Percentiles rank a stretch among this genome's conserved stretches.
Evolutionary conservation across 1,140 invertebrate species (phyloP).

Genomic region (Bombus pyrosoma): DNA sequence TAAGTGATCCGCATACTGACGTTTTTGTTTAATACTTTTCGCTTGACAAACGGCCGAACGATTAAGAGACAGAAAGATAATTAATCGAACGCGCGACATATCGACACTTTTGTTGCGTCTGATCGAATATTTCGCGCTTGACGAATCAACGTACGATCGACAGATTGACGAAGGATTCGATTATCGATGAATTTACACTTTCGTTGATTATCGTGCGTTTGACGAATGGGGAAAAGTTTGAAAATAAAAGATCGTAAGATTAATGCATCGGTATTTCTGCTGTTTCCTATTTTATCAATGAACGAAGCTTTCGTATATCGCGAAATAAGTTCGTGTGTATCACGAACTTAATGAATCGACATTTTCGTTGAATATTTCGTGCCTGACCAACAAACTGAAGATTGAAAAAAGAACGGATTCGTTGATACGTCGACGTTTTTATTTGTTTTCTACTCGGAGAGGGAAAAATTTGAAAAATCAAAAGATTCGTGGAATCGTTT

Average conservation of each 20-base stretch:
- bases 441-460: too few species aligned
- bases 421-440: too few species aligned
- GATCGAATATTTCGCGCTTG: not conserved
- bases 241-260: not conserved
- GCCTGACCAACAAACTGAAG: not conserved
- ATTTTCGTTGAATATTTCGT: too few species aligned
- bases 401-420: not conserved
- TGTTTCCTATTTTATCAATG: too few species aligned
- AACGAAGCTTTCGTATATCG: too few species aligned
- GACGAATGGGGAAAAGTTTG: not conserved
- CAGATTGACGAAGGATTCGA: not conserved
- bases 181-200: not conserved
- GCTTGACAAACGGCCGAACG: not conserved
- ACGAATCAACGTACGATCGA: not conserved
- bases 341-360: too few species aligned
- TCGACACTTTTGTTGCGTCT: not conserved
- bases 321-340: too few species aligned
- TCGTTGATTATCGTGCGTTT: not conserved
- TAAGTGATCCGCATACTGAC: rapidly evolving
- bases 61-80: not conserved
- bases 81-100: not conserved
- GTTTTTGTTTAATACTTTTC: not conserved
- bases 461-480: too few species aligned
- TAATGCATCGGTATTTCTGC: too few species aligned
- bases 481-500: too few species aligned